phyloP scores from a whole-genome alignment of 2,888 invertebrate species.

The Carcina quercana region DNA sequence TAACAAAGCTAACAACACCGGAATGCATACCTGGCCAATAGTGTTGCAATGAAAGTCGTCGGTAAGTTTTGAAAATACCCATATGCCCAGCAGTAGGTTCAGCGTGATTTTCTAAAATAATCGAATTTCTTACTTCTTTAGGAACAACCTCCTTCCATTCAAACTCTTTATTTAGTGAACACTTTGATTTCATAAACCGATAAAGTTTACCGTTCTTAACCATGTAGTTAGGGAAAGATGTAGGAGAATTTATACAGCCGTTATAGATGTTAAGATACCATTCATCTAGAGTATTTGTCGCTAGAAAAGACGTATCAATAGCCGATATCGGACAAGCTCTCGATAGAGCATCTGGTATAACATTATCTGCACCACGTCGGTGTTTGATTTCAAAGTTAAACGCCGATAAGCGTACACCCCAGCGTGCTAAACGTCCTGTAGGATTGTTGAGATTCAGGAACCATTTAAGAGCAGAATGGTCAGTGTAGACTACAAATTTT shows the following conservation, averaged over 20 bases:
- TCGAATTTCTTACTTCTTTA: slow-evolving; percentile 1
- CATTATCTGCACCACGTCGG: neutral
- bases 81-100: slow-evolving; percentile 7
- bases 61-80: slow-evolving; percentile 7
- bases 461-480: neutral
- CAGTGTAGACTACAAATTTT: neutral
- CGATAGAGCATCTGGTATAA: neutral
- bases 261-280: too few relatives aligned
- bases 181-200: too few relatives aligned
- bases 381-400: neutral
- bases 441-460: neutral
- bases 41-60: slow-evolving; percentile 5
- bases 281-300: too few relatives aligned
- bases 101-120: slow-evolving; percentile 10
- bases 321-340: too few relatives aligned
- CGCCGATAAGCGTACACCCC: neutral
- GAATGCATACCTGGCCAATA: slow-evolving; percentile 10
- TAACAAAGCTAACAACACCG: slow-evolving; percentile 8
- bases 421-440: neutral
- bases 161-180: too few relatives aligned
- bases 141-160: slow-evolving; percentile 12
- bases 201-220: too few relatives aligned
- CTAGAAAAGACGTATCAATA: too few relatives aligned
- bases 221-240: too few relatives aligned
- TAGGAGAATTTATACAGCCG: too few relatives aligned